Evolutionary conservation across 2,888 invertebrate species (phyloP).

Genomic region (Nezara viridula): DNA sequence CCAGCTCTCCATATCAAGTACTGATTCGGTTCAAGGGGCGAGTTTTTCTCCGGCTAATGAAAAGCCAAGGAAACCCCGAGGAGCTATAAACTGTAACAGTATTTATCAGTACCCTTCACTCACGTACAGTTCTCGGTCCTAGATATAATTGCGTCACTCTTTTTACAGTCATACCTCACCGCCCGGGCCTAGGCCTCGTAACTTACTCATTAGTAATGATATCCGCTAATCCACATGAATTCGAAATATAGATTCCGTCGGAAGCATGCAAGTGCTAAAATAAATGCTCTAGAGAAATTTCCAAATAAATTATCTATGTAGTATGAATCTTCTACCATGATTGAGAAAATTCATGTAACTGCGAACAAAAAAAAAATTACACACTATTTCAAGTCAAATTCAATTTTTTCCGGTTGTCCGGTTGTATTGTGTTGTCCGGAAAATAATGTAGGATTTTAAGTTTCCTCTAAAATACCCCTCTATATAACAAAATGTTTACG

Average conservation of each 20-base stretch:
- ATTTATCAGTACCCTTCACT: constrained; percentile 46
- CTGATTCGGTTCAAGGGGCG: constrained; percentile 24
- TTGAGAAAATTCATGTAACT: no score
- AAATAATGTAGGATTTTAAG: no score
- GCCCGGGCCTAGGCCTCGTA: not conserved
- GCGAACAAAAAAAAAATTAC: no score
- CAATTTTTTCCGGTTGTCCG: no score
- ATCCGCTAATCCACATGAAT: not conserved
- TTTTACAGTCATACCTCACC: not conserved
- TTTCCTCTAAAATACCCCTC: no score
- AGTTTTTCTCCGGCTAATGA: constrained; percentile 40
- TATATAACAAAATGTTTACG: no score
- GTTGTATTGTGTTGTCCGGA: no score
- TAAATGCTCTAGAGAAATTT: no score
- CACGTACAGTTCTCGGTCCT: not conserved
- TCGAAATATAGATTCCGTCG: not conserved
- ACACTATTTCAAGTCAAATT: no score
- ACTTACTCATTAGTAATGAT: not conserved
- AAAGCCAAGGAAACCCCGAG: constrained; percentile 11
- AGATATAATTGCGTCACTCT: constrained; percentile 29
- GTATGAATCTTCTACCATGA: no score
- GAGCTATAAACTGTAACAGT: constrained; percentile 39
- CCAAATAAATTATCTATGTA: no score
- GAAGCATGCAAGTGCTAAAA: not conserved
- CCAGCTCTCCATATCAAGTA: constrained; percentile 32